Conservation (phyloP, 1,140 invertebrate genomes). For the Pseudomyrmex sp. region DNA sequence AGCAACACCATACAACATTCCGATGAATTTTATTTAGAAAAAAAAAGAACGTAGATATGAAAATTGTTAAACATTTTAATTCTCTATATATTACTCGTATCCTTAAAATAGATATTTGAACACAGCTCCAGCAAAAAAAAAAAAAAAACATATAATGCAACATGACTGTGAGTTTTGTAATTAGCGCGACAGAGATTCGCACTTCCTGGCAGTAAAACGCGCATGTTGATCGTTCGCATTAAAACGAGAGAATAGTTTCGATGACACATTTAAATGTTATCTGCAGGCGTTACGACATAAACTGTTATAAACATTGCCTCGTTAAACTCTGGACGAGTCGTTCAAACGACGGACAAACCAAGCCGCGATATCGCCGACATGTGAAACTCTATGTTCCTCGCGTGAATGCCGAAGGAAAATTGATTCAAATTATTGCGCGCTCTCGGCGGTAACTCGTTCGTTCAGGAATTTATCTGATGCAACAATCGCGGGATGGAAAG, state of each 20-base stretch:
- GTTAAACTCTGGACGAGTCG: background rate
- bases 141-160: too few relatives aligned
- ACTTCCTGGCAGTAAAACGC: background rate
- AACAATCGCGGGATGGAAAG: conserved; percentile 36
- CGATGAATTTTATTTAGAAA: background rate
- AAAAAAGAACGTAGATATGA: too few relatives aligned
- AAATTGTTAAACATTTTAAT: too few relatives aligned
- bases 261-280: background rate
- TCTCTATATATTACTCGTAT: too few relatives aligned
- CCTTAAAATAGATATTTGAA: too few relatives aligned
- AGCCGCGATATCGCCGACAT: background rate
- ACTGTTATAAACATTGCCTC: background rate
- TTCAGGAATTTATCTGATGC: conserved; percentile 36
- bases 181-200: background rate
- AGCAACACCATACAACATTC: background rate
- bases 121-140: too few relatives aligned
- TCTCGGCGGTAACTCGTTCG: conserved; percentile 4
- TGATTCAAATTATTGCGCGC: conserved; percentile 28
- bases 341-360: background rate
- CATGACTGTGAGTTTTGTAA: background rate
- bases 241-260: background rate
- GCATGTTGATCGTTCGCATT: background rate
- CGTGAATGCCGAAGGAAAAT: background rate
- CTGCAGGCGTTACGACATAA: conserved; percentile 2
- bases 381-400: too few relatives aligned